Conservation (phyloP, 2,888 invertebrate species). For the Drosophila multiciliata region DNA sequence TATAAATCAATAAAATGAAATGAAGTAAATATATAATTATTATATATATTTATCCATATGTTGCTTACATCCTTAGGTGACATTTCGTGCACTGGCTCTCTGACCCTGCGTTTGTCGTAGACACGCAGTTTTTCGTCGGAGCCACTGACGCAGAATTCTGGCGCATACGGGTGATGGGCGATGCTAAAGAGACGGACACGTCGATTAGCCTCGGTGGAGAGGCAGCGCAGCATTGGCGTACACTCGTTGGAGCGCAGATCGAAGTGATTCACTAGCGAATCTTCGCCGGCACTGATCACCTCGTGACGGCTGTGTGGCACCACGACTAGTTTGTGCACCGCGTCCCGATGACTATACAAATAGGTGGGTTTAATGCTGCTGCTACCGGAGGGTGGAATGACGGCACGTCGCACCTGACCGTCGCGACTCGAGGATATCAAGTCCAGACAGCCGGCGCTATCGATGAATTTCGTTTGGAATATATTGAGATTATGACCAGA, state of each 20-base stretch:
- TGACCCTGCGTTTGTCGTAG: slow-evolving; percentile 89
- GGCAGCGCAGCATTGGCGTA: slow-evolving; percentile 77
- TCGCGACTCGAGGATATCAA: slow-evolving; percentile 95
- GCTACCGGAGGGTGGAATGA: slow-evolving; percentile 86
- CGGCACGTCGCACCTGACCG: slow-evolving; percentile 90
- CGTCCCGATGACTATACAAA: slow-evolving; percentile 89
- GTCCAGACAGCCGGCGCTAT: slow-evolving; percentile 89
- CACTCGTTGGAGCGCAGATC: slow-evolving; percentile 89
- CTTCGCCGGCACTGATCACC: slow-evolving; percentile 94
- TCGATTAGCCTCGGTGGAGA: slow-evolving; percentile 86
- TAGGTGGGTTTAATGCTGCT: slow-evolving; percentile 85
- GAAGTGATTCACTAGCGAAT: slow-evolving; percentile 91
- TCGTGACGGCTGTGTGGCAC: slow-evolving; percentile 91
- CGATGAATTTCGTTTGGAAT: slow-evolving; percentile 95
- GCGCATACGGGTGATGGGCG: slow-evolving; percentile 91
- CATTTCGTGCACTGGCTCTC: slow-evolving; percentile 87
- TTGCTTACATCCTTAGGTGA: slow-evolving; percentile 55
- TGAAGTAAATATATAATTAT: background rate
- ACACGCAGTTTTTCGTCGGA: slow-evolving; percentile 91
- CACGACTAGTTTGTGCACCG: slow-evolving; percentile 94
- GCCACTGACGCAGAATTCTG: slow-evolving; percentile 94
- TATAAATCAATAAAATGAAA: background rate
- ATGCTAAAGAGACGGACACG: slow-evolving; percentile 94
- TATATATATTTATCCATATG: background rate
- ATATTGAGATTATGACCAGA: slow-evolving; percentile 95